A percentile compares a stretch with the other conserved stretches of the same genome.
Evolutionary conservation across 1,140 invertebrate species (phyloP).

Genomic region (Procambarus clarkii): DNA sequence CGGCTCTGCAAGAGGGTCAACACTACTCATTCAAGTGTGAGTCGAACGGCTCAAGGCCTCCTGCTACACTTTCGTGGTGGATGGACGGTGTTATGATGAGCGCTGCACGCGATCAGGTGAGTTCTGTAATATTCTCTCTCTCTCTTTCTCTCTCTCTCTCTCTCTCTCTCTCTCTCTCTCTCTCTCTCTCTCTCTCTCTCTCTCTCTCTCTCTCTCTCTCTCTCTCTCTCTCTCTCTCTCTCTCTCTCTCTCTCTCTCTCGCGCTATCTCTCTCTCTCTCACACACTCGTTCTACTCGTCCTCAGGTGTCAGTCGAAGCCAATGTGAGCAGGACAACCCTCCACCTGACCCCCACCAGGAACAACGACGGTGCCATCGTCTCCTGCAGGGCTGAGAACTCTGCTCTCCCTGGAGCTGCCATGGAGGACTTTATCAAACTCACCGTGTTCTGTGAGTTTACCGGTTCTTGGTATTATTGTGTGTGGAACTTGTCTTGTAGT

Average conservation of each 20-base stretch:
- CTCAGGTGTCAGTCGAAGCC: slow-evolving; percentile 21
- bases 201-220: slow-evolving; percentile 8
- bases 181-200: slow-evolving; percentile 1
- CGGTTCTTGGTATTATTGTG: background rate
- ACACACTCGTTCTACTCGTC: background rate
- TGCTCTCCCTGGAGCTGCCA: background rate
- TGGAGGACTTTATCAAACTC: slow-evolving; percentile 44
- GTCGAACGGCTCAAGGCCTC: background rate
- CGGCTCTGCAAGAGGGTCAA: background rate
- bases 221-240: slow-evolving; percentile 20
- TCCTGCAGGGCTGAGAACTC: slow-evolving; percentile 37
- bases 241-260: slow-evolving; percentile 14
- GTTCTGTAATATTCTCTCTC: background rate
- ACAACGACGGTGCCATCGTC: slow-evolving; percentile 34
- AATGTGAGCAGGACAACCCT: slow-evolving; percentile 47
- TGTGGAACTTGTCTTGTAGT: too few relatives aligned
- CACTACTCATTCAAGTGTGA: background rate
- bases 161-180: slow-evolving; percentile 35
- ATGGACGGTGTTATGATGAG: slow-evolving; percentile 13
- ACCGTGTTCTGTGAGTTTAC: slow-evolving; percentile 43
- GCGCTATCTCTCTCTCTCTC: background rate
- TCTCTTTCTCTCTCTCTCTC: slow-evolving; percentile 26
- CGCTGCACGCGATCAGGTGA: background rate
- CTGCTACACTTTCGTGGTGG: background rate
- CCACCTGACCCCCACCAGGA: slow-evolving; percentile 12